These are phyloP conservation scores for Andricus quercusramuli DNA, from an alignment of 2,888 invertebrate species.

Conservation along the genomic window DNA sequence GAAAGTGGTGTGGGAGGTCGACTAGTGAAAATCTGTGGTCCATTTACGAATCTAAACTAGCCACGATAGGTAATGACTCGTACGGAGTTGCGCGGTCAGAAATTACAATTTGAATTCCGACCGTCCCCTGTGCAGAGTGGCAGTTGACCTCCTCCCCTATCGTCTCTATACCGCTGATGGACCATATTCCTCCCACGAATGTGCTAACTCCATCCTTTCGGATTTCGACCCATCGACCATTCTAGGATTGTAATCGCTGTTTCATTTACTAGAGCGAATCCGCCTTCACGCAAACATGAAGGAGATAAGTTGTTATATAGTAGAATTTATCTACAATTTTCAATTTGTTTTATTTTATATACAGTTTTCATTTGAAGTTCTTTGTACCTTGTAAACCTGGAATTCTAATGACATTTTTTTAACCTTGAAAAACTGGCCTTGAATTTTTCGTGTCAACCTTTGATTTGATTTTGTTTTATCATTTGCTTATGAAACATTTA, in stretches of 20 bases:
- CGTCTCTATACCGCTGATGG: slow-evolving; percentile 15
- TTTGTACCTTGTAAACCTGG: too few relatives aligned
- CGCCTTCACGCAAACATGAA: neutral
- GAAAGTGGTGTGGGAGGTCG: slow-evolving; percentile 44
- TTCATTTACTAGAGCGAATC: slow-evolving; percentile 59
- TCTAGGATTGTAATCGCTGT: slow-evolving; percentile 74
- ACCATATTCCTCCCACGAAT: slow-evolving; percentile 55
- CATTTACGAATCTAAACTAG: slow-evolving; percentile 64
- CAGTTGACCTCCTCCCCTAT: slow-evolving; percentile 45
- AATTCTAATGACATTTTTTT: too few relatives aligned
- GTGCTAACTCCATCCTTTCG: slow-evolving; percentile 56
- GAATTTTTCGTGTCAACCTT: too few relatives aligned
- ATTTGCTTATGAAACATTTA: too few relatives aligned
- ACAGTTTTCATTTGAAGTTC: neutral
- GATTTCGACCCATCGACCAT: slow-evolving; percentile 62
- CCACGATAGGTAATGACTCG: slow-evolving; percentile 49
- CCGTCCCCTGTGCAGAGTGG: slow-evolving; percentile 56
- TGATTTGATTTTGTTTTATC: too few relatives aligned
- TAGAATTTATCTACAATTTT: neutral
- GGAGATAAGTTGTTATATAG: neutral
- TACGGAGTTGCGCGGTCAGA: slow-evolving; percentile 72
- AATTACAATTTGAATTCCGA: slow-evolving; percentile 76
- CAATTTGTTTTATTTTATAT: neutral
- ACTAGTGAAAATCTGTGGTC: slow-evolving; percentile 57
- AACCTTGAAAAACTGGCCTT: too few relatives aligned